Base-by-base conservation (phyloP, 2,113 vertebrate genomes). In the Microtus montanus region DNA sequence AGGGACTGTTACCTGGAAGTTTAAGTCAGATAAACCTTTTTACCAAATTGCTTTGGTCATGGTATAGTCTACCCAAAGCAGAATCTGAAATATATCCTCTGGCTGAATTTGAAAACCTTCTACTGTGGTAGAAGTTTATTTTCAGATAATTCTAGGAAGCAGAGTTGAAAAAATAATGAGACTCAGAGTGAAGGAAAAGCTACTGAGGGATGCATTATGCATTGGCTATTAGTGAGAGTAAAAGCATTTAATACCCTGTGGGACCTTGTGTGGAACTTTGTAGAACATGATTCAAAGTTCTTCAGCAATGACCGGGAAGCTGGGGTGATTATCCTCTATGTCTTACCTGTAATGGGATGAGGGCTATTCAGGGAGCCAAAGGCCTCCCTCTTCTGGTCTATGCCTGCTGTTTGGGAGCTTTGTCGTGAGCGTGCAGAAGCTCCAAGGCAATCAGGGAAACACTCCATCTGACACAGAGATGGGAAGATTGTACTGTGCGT, bases 401-500 rank as follows among this genome's bases (percentile, higher is more conserved):
- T 77, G 66, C 20, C 26, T 24, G 33, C 20, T 63, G 26, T 14
- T 30, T 61, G 7, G 7, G 26, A 20, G 33, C 1, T 78, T 86
- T 90, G 7, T 44, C 13, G 2, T 28, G 10, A 52, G 41, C 5
- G 1, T 41, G 17, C 22, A 61, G 35, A 52, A 64, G 28, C 24
- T 17, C 28, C 12, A 78, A 44, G 33, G 24, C 38, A 44, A 9
- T 61, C 24, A 4, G 8, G n/a, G 26, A 61, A 9, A 12, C 0
- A 75, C 28, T 71, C n/a, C 15, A 4, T 3, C 6, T 44, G 22
- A 22, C 52, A 11, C 17, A 52, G 19, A 74, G 15, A n/a, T 1
- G 13, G 33, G 35, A 66, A 82, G n/a, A 38, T 68, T 68, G 3
- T 8, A 13, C 0, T 68, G 0, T 19, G 5, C n/a, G 0, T 33